Evolutionary conservation across 2,888 invertebrate species (phyloP), one percentile per base, ranked within the genome.

Genomic region (Tenthredo scrophulariae): DNA sequence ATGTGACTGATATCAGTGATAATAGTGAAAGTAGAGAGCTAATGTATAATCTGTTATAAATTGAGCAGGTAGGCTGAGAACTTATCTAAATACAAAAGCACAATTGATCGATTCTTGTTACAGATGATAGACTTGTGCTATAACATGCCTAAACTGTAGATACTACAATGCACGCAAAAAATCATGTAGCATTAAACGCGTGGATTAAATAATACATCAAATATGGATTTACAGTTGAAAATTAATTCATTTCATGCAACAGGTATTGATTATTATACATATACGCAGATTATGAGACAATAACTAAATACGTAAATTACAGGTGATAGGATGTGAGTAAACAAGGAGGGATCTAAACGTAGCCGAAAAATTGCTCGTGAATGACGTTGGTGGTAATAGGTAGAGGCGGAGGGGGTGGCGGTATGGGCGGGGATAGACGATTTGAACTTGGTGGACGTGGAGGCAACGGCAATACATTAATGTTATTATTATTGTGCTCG

Each of bases 331-430:
- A 67, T 82, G 40, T 22, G 85, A 37, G 50, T 70, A 70, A 54
- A 85, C 80, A 15, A 29, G 85, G 86, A 50, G 83, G 65, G 85
- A 86, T 88, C 89, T 90, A 92, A 86, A 93, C 92, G 91, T 93
- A 93, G 92, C 92, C 93, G 91, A 92, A 92, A 91, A 93, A 92
- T 92, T 93, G 92, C 91, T 94, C 94, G 94, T 95, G 95, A 95
- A 94, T 91, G 95, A 95, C 93, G 93, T 89, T 93, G 93, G 94
- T 90, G 94, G 94, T 89, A 82, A 84, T 88, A 72, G 85, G 86
- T 86, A 86, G 86, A 70, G 88, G 89, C 85, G 89, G 89, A 84
- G 90, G 90, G 83, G 90, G 90, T 77, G 94, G 92, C 43, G 94
- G 94, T 90, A 94, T 94, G 86, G 87, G 90, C 86, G 88, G 86